Conservation (phyloP, 2,888 invertebrate species). For the Nematopogon swammerdamellus region DNA sequence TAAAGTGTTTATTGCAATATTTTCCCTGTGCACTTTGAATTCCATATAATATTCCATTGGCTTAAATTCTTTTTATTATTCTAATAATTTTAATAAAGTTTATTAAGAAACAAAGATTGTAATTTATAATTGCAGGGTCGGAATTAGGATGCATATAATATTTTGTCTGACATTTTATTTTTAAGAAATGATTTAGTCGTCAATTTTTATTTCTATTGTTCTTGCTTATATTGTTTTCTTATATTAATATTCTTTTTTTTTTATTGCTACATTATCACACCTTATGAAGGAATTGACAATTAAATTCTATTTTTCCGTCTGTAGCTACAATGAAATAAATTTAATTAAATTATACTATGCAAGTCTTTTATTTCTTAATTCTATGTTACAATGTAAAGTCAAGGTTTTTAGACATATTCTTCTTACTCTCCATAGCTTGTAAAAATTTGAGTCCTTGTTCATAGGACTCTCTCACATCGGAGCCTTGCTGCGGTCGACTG, state of each 20-base stretch:
- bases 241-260: background rate
- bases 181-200: too few relatives aligned
- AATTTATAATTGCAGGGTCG: too few relatives aligned
- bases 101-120: too few relatives aligned
- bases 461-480: conserved; percentile 40
- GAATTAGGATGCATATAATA: too few relatives aligned
- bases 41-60: too few relatives aligned
- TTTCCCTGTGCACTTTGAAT: too few relatives aligned
- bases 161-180: too few relatives aligned
- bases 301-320: background rate
- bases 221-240: background rate
- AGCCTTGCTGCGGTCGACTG: conserved; percentile 24
- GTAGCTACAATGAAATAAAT: background rate
- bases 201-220: background rate
- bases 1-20: too few relatives aligned
- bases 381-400: conserved; percentile 35
- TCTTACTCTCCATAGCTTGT: conserved; percentile 29
- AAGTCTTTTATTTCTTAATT: background rate
- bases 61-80: too few relatives aligned
- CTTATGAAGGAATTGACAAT: background rate
- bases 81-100: too few relatives aligned
- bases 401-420: conserved; percentile 32
- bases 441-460: conserved; percentile 42
- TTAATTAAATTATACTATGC: background rate
- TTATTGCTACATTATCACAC: too few relatives aligned